Evolutionary conservation across 2,113 vertebrate species (phyloP), one percentile per base, ranked within the genome.

Genomic region (Lepidothrix coronata): DNA sequence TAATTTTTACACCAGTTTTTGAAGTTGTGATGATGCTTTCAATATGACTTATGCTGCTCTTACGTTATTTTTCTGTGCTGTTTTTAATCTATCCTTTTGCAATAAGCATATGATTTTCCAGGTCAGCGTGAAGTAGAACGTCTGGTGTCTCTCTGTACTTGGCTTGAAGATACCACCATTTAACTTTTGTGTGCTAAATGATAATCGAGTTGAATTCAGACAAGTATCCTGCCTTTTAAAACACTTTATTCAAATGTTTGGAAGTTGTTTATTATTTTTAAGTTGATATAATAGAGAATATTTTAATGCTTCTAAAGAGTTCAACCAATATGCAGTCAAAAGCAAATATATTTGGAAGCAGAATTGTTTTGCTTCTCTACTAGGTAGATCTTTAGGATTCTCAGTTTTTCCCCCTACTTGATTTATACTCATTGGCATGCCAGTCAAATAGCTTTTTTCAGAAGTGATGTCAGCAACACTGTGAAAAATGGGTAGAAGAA

Each of bases 71-170:
- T 91, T 91, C 44, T 63, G 10, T 63, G 35, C 54, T 85, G 39
- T 59, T 93, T 81, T 79, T 89, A 63, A 67, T 92, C 61, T 91
- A 4, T 81, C 27, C n/a, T 84, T 49, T 89, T 92, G 52, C 43
- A 80, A 35, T 72, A 81, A 87, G 44, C 66, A 63, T 93, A 92
- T 95, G 80, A 87, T 92, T 95, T 93, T 89, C 61, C 84, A 85
- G 73, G 89, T 94, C 88, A 84, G 51, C 0, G 5, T 92, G 80
- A 96, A 94, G 57, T 59, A 74, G 52, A 93, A 59, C 19, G 51
- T 91, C 86, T 97, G 86, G 52, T 92, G 9, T 89, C 78, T 92
- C 74, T 80, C 89, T 91, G 15, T 82, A 35, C 37, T 87, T 91
- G 61, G 65, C 83, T 95, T 88, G 73, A 75, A 88, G 70, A 89